A percentile compares a stretch with the other conserved stretches of the same genome.
Conservation (phyloP, 2,797 vertebrate genomes). For the Nannoperca australis region DNA sequence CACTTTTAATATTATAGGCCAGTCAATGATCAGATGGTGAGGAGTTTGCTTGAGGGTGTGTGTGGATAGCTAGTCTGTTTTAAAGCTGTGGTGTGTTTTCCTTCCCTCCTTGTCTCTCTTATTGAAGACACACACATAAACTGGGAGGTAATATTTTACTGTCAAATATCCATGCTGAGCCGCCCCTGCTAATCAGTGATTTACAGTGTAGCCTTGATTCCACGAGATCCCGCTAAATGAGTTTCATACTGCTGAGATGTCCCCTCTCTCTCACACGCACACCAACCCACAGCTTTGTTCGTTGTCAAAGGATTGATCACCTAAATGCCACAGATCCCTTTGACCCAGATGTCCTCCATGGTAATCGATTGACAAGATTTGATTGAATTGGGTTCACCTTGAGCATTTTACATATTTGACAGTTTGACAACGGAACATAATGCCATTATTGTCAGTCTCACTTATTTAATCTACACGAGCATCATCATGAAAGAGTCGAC, state of each 20-base stretch:
- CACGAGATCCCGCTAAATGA: conserved; percentile 1
- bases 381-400: conserved; percentile 35
- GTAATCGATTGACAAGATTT: conserved; percentile 52
- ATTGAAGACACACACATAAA: neutral
- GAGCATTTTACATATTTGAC: conserved; percentile 15
- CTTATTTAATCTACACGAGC: conserved; percentile 1
- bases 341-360: conserved; percentile 42
- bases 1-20: neutral
- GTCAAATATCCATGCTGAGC: neutral
- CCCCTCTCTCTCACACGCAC: neutral
- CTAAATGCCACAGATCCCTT: conserved; percentile 39
- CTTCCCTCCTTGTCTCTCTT: neutral
- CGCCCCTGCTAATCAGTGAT: neutral
- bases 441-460: neutral
- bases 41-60: neutral
- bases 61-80: neutral
- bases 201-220: neutral
- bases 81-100: neutral
- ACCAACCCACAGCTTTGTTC: conserved; percentile 8
- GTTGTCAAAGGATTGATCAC: conserved; percentile 42
- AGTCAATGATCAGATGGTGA: neutral
- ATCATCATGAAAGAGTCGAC: neutral
- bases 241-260: neutral
- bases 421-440: conserved; percentile 8
- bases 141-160: neutral